Conservation (phyloP, 1,140 invertebrate species). For the Drosophila ironensis region DNA sequence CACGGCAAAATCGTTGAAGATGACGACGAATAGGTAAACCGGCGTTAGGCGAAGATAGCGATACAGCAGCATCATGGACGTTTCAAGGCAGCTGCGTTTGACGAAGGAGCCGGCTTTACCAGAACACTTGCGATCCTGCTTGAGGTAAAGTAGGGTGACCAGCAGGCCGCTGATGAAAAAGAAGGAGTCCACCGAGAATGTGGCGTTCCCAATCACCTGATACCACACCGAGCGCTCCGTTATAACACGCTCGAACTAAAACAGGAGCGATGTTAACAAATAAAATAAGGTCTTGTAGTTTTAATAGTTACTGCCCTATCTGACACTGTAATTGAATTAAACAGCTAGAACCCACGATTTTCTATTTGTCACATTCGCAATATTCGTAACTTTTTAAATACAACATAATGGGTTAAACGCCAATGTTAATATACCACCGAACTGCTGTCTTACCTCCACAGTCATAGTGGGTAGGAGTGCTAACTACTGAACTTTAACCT, state of each 20-base stretch:
- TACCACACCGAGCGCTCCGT: conserved; percentile 91
- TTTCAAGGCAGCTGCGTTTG: conserved; percentile 82
- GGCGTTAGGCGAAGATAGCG: conserved; percentile 89
- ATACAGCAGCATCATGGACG: conserved; percentile 85
- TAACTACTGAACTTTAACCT: no score
- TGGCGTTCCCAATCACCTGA: conserved; percentile 93
- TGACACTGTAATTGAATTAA: no score
- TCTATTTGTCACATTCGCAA: no score
- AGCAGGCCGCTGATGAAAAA: conserved; percentile 94
- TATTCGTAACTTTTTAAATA: no score
- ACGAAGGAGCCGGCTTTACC: conserved; percentile 59
- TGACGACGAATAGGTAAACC: conserved; percentile 90
- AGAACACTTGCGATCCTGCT: conserved; percentile 82
- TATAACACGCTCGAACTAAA: conserved; percentile 87
- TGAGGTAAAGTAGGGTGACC: conserved; percentile 88
- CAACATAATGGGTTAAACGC: not conserved
- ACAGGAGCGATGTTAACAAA: not conserved
- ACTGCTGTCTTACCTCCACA: no score
- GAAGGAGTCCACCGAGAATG: conserved; percentile 95
- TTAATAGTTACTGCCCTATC: no score
- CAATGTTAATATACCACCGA: no score
- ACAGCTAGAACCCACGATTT: no score
- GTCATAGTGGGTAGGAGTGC: no score
- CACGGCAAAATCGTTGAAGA: conserved; percentile 87
- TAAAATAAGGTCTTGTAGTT: no score